Conservation (phyloP, 1,140 invertebrate genomes). For the Procambarus clarkii region DNA sequence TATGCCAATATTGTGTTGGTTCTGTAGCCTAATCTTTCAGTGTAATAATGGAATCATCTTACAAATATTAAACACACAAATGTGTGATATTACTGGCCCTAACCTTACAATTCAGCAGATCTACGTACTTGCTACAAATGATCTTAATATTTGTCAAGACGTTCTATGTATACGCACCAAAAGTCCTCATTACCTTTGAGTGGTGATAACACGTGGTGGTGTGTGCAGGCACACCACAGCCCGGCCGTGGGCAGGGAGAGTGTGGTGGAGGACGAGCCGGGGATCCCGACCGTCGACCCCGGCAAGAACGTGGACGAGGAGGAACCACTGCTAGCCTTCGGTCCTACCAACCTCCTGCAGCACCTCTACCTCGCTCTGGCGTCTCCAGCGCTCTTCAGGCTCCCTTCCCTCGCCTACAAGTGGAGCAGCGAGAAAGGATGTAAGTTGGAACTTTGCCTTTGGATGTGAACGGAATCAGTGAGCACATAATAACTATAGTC, state of each 20-base stretch:
- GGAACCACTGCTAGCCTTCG: constrained; percentile 36
- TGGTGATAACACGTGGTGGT: background rate
- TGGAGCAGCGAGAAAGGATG: constrained; percentile 39
- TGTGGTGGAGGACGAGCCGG: background rate
- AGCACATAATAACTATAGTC: no score
- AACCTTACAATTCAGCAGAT: no score
- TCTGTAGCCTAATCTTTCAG: no score
- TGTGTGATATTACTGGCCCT: no score
- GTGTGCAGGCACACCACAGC: constrained; percentile 49
- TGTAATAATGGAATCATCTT: no score
- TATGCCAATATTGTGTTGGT: no score
- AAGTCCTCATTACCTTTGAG: no score
- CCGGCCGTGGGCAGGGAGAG: constrained; percentile 19
- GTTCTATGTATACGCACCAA: no score
- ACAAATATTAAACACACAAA: no score
- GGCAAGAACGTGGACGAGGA: background rate
- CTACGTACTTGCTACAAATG: no score
- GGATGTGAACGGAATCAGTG: no score
- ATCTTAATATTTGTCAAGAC: no score
- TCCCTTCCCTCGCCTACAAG: constrained; percentile 53
- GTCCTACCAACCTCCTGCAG: constrained; percentile 42
- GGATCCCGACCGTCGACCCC: background rate
- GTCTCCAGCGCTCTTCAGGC: constrained; percentile 44
- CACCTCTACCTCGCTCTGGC: constrained; percentile 53
- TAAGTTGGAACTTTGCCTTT: background rate